Conservation (phyloP, 2,113 vertebrate species). For the Semnornis frantzii region DNA sequence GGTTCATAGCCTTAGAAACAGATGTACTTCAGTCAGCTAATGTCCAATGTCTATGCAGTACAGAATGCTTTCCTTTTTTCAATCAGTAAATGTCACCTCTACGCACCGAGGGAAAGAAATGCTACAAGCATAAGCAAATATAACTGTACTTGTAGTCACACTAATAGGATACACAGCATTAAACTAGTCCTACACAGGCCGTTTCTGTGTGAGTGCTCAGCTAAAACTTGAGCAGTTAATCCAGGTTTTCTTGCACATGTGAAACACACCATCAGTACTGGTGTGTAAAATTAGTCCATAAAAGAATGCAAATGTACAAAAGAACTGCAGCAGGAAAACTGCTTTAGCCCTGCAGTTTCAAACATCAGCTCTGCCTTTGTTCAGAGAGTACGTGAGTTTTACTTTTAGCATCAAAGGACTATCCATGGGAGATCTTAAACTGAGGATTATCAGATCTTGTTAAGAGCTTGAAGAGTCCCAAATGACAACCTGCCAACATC, state of each 20-base stretch:
- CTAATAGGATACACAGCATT: neutral
- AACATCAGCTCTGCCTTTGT: neutral
- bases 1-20: neutral
- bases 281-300: neutral
- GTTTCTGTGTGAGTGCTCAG: neutral
- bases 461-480: neutral
- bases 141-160: neutral
- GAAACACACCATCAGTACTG: neutral
- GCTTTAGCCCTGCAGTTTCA: neutral
- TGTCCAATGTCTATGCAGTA: accelerated
- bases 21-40: neutral
- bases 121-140: neutral
- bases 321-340: neutral
- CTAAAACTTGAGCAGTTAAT: neutral
- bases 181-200: neutral
- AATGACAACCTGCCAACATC: neutral
- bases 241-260: neutral
- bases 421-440: neutral
- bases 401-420: neutral
- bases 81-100: neutral
- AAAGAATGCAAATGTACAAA: neutral
- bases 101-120: neutral
- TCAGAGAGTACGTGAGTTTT: neutral
- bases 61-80: neutral
- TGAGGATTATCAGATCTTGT: neutral